Evolutionary conservation across 2,888 invertebrate genomes (phyloP).

Genomic region (Leptinotarsa juncta): DNA sequence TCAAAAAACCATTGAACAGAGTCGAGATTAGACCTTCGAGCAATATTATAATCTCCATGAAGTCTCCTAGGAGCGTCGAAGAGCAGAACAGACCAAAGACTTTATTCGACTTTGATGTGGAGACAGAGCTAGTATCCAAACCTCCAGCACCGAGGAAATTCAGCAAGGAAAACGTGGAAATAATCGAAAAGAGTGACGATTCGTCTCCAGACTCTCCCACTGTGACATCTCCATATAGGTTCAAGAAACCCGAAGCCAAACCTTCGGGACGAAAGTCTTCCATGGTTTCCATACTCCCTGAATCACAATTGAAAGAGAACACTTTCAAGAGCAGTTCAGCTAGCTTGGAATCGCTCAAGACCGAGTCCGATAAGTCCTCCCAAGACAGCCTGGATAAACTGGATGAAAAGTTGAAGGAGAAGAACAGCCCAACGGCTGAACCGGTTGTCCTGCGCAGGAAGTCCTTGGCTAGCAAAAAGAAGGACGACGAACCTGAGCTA

Average conservation of each 20-base stretch:
- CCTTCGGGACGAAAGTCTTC: conserved; percentile 52
- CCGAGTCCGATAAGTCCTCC: conserved; percentile 52
- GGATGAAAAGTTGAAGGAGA: conserved; percentile 57
- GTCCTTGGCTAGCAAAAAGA: conserved; percentile 67
- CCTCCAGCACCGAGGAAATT: conserved; percentile 53
- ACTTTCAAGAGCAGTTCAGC: conserved; percentile 67
- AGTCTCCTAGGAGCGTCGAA: conserved; percentile 62
- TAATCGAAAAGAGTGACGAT: conserved; percentile 61
- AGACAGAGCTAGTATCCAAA: conserved; percentile 40
- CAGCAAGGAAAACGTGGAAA: conserved; percentile 62
- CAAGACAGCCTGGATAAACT: conserved; percentile 58
- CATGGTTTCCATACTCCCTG: conserved; percentile 51
- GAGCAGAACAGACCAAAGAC: conserved; percentile 54
- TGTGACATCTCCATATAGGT: conserved; percentile 41
- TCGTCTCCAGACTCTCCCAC: conserved; percentile 44
- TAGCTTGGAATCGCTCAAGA: conserved; percentile 68
- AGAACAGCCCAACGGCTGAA: conserved; percentile 65
- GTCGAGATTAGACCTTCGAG: conserved; percentile 74
- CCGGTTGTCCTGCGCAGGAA: conserved; percentile 71
- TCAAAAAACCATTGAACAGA: conserved; percentile 78
- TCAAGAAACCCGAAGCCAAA: conserved; percentile 54
- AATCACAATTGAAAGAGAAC: conserved; percentile 48
- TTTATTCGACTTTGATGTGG: conserved; percentile 49
- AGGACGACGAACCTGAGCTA: conserved; percentile 81
- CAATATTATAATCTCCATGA: conserved; percentile 75